phyloP scores from a whole-genome alignment of 2,113 vertebrate species.

The Xyliphius kryptos region DNA sequence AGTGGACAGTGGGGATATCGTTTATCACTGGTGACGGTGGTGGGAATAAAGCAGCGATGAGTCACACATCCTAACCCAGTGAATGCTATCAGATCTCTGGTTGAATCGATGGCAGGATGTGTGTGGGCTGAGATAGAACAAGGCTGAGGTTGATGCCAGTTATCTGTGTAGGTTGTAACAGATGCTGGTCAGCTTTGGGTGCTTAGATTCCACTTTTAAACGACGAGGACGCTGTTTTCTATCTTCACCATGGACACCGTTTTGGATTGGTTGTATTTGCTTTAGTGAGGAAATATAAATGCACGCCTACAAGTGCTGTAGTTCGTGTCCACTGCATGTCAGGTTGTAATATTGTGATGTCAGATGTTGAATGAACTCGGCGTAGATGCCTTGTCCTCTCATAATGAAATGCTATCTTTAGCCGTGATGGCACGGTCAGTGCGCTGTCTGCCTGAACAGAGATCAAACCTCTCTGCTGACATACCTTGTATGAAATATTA shows the following conservation, averaged over 20 bases:
- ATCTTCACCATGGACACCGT: neutral
- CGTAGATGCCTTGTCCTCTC: neutral
- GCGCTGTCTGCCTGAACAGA: neutral
- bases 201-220: slow-evolving; percentile 3
- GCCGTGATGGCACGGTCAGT: neutral
- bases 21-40: slow-evolving; percentile 29
- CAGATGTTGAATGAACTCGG: neutral
- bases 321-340: neutral
- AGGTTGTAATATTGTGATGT: neutral
- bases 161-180: slow-evolving; percentile 33
- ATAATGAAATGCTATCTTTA: slow-evolving; percentile 5
- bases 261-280: neutral
- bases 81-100: slow-evolving; percentile 24
- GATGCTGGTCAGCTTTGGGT: slow-evolving; percentile 5
- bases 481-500: slow-evolving; percentile 25
- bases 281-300: neutral
- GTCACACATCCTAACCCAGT: slow-evolving; percentile 17
- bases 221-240: neutral
- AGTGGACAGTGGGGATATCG: slow-evolving; percentile 36
- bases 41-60: slow-evolving; percentile 25
- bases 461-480: slow-evolving; percentile 6
- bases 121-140: slow-evolving; percentile 39
- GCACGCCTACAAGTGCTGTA: neutral
- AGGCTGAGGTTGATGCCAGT: slow-evolving; percentile 31
- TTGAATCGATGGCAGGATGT: slow-evolving; percentile 35